Evolutionary conservation across 1,140 invertebrate genomes (phyloP), one percentile per base, ranked within the genome.

Genomic region (Dinothrombium tinctorium): DNA sequence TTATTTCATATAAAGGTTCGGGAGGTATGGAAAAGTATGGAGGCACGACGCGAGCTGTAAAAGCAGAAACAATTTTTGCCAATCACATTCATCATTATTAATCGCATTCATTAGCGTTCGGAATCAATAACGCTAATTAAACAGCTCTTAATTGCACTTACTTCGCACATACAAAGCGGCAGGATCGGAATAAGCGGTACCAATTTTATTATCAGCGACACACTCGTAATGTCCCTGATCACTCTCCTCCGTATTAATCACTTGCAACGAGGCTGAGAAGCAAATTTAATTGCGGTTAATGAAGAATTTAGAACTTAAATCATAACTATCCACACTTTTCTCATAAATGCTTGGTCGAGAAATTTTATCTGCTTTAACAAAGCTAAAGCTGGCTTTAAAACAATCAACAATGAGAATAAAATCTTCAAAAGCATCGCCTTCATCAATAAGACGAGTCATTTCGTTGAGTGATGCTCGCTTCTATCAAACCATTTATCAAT

Each of bases 191-290:
- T 89, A 86, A 55, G 86, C 80, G 0, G 83, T 86, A 24, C 89
- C 89, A 40, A 81, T 70, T 2, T 69, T 63, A 54, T 90, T 90
- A 54, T 83, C 78, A 0, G 83, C 84, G 8, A 89, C 77, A 57
- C 84, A 92, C 54, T 90, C 83, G 57, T 86, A 90, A 53, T 78
- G 81, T 4, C 81, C 84, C 52, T 84, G 75, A 59, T 89, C 83
- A 50, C 73, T 72, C 54, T 87, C 81, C 50, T 82, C 72, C 47
- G 81, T 83, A 52, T 74, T 74, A 43, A 72, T 71, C 49, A 95
- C 94, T 63, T 89, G 78, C 41, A 95, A 61, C n/a, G 77, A 72
- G 47, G 84, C 84, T 92, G 62, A 22, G 52, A 45, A 12, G 33
- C 36, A n/a, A n/a, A n/a, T n/a, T n/a, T n/a, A n/a, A n/a, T n/a